Evolutionary conservation across 2,888 invertebrate species (phyloP).

Genomic region (Andricus quercusramuli): DNA sequence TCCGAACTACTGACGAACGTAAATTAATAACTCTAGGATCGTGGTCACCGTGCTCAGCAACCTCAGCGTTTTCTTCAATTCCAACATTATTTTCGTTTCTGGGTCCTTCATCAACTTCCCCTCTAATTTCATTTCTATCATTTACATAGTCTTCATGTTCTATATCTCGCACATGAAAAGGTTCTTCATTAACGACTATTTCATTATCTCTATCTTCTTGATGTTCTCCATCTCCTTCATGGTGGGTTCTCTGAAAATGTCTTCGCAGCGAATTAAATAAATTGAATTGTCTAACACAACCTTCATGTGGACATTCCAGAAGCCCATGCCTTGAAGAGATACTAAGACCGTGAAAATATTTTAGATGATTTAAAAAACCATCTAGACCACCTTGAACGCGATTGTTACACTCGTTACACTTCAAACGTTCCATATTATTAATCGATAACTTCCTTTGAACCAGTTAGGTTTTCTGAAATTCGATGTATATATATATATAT

Average conservation of each 20-base stretch:
- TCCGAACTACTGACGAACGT: too few species aligned
- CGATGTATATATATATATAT: too few species aligned
- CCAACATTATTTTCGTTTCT: too few species aligned
- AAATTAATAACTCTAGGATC: neutral
- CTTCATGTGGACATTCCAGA: slow-evolving; percentile 37
- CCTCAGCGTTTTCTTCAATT: neutral
- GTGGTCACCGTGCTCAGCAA: neutral
- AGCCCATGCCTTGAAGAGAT: slow-evolving; percentile 17
- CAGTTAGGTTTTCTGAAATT: too few species aligned
- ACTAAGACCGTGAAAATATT: neutral
- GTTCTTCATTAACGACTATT: too few species aligned
- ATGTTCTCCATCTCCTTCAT: neutral
- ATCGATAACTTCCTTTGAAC: too few species aligned
- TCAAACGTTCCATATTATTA: slow-evolving; percentile 26
- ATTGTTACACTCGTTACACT: slow-evolving; percentile 38
- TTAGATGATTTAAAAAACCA: neutral
- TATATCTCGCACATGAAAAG: too few species aligned
- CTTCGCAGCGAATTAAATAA: slow-evolving; percentile 32
- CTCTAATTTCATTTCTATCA: too few species aligned
- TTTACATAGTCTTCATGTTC: too few species aligned
- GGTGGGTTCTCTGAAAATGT: slow-evolving; percentile 14
- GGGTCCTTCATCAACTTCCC: too few species aligned
- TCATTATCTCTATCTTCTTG: neutral
- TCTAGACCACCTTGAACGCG: slow-evolving; percentile 11
- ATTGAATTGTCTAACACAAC: slow-evolving; percentile 18